These are phyloP conservation scores for Alviniconcha marisindica DNA, from an alignment of 1,140 invertebrate genomes.

Conservation along the genomic window DNA sequence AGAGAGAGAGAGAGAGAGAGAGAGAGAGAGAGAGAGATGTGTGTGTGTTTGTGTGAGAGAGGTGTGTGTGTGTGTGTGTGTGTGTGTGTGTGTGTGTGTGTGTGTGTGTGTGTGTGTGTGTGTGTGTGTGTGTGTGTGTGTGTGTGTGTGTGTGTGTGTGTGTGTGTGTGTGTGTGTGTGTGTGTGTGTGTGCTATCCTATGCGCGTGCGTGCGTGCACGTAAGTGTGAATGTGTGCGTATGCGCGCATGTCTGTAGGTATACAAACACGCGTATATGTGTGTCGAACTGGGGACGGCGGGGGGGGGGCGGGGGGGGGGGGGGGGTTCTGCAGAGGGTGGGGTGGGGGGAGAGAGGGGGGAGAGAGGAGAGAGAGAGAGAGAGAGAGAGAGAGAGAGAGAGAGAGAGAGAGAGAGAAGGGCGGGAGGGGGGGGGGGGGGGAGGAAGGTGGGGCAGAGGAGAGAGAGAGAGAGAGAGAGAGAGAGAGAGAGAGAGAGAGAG, in stretches of 20 bases:
- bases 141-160: not conserved
- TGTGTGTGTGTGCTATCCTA: not conserved
- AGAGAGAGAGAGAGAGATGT: not conserved
- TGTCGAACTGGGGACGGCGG: not conserved
- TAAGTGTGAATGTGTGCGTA: not conserved
- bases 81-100: not conserved
- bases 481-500: constrained; percentile 25
- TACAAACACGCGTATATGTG: not conserved
- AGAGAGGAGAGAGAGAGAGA: no score
- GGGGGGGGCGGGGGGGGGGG: not conserved
- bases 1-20: no score
- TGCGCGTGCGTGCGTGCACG: not conserved
- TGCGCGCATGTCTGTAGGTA: not conserved
- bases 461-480: constrained; percentile 24
- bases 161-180: not conserved
- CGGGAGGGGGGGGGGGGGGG: not conserved
- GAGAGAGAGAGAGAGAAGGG: constrained; percentile 1
- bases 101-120: constrained; percentile 9
- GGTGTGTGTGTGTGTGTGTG: not conserved
- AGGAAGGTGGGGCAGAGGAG: constrained; percentile 9
- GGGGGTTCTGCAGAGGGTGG: no score
- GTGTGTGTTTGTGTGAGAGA: not conserved
- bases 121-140: constrained; percentile 3
- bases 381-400: no score
- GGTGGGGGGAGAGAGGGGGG: no score